These are phyloP conservation scores for Ennomos fuscantarius DNA, from an alignment of 2,888 invertebrate genomes.

Conservation along the genomic window DNA sequence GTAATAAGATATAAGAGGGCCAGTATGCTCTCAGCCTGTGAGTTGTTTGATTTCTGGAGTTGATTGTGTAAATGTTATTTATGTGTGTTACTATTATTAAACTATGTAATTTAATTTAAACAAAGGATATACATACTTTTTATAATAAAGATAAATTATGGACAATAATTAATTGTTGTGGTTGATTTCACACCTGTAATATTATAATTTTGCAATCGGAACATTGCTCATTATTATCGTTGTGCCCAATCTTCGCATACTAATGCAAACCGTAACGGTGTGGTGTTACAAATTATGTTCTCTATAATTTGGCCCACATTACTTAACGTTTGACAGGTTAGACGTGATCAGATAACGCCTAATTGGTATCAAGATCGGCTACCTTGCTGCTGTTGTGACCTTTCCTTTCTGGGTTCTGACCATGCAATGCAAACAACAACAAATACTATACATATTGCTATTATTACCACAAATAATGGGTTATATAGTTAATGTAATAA, in stretches of 20 bases:
- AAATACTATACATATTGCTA: background rate
- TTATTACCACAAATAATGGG: too few species aligned
- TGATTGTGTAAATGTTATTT: slow-evolving; percentile 18
- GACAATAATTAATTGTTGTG: slow-evolving; percentile 7
- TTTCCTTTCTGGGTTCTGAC: slow-evolving; percentile 39
- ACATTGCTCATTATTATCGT: slow-evolving; percentile 14
- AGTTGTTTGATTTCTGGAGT: too few species aligned
- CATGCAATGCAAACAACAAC: slow-evolving; percentile 25
- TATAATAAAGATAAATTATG: slow-evolving; percentile 8
- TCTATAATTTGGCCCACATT: slow-evolving; percentile 10
- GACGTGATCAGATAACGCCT: slow-evolving; percentile 28
- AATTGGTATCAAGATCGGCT: slow-evolving; percentile 34
- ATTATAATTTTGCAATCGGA: slow-evolving; percentile 6
- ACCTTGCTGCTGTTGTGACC: slow-evolving; percentile 38
- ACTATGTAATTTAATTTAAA: slow-evolving; percentile 9
- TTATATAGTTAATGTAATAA: too few species aligned
- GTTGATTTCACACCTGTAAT: slow-evolving; percentile 15
- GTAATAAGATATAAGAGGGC: slow-evolving; percentile 36
- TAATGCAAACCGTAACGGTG: slow-evolving; percentile 6
- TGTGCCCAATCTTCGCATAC: slow-evolving; percentile 8
- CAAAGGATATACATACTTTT: background rate
- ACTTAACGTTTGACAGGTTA: slow-evolving; percentile 18
- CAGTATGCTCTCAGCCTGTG: background rate
- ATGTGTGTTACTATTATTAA: slow-evolving; percentile 29
- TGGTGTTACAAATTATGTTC: slow-evolving; percentile 10